These are phyloP conservation scores for Gila orcuttii DNA, from an alignment of 2,113 vertebrate genomes.

Conservation along the genomic window DNA sequence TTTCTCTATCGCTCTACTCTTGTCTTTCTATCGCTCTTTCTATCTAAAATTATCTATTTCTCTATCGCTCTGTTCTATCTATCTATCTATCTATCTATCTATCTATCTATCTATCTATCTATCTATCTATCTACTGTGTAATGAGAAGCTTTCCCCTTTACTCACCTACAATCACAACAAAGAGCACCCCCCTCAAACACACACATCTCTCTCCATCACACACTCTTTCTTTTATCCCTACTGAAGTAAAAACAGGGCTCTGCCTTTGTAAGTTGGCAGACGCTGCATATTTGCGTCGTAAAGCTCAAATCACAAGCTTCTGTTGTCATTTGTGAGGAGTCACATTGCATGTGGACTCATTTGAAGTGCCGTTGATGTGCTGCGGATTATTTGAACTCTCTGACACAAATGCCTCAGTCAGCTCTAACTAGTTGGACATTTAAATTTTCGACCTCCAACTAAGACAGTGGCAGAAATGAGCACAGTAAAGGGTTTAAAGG, in stretches of 20 bases:
- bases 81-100: neutral
- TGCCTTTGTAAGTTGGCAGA: conserved; percentile 80
- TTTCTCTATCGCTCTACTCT: too few relatives aligned
- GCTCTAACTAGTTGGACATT: conserved; percentile 72
- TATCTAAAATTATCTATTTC: too few relatives aligned
- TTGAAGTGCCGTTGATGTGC: conserved; percentile 71
- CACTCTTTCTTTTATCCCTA: conserved; percentile 61
- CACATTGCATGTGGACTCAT: conserved; percentile 70
- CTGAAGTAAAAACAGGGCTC: conserved; percentile 78
- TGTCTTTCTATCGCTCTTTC: too few relatives aligned
- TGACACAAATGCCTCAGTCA: conserved; percentile 68
- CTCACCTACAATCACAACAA: conserved; percentile 86
- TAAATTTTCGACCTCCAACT: conserved; percentile 75
- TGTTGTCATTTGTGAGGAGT: conserved; percentile 69
- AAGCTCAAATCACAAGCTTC: conserved; percentile 70
- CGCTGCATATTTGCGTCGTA: conserved; percentile 72
- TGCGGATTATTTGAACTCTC: conserved; percentile 70
- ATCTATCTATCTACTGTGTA: conserved; percentile 69
- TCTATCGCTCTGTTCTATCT: too few relatives aligned
- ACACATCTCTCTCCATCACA: conserved; percentile 38
- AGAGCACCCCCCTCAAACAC: conserved; percentile 52
- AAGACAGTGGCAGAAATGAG: conserved; percentile 64
- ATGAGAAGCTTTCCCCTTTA: conserved; percentile 77
- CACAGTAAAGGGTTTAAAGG: conserved; percentile 65
- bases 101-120: neutral